Evolutionary conservation across 2,888 invertebrate genomes (phyloP).

Genomic region (Meteorus cinctellus): DNA sequence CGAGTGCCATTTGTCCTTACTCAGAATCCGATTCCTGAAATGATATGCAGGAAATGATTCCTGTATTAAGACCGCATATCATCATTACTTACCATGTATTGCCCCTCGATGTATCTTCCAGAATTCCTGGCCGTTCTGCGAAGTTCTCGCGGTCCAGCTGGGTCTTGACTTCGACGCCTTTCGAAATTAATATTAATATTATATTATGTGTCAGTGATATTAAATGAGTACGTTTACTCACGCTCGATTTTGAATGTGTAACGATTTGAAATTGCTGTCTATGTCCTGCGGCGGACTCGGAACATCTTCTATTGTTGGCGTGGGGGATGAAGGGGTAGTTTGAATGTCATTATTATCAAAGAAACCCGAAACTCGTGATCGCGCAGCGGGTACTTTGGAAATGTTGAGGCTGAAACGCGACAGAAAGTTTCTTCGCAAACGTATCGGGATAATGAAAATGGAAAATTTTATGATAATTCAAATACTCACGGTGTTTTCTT

Average conservation of each 20-base stretch:
- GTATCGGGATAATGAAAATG: conserved; percentile 17
- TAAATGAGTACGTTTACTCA: conserved; percentile 54
- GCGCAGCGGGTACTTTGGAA: background rate
- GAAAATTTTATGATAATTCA: conserved; percentile 55
- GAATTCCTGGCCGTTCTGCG: conserved; percentile 69
- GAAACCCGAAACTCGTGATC: conserved; percentile 51
- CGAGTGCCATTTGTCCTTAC: conserved; percentile 45
- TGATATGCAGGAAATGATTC: conserved; percentile 19
- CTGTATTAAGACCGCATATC: background rate
- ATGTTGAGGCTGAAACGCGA: conserved; percentile 27
- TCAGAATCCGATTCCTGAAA: conserved; percentile 66
- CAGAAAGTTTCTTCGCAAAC: background rate
- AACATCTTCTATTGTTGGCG: conserved; percentile 63
- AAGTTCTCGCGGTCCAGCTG: conserved; percentile 65
- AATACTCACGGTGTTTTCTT: conserved; percentile 68
- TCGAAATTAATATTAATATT: conserved; percentile 28
- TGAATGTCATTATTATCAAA: conserved; percentile 63
- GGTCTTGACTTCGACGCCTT: conserved; percentile 60
- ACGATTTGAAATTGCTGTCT: conserved; percentile 66
- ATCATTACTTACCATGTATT: conserved; percentile 65
- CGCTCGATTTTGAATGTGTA: conserved; percentile 68
- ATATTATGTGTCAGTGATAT: conserved; percentile 19
- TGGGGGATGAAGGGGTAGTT: conserved; percentile 62
- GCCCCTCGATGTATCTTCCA: conserved; percentile 68
- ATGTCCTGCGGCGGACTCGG: conserved; percentile 67